Evolutionary conservation across 1,140 invertebrate genomes (phyloP).

Genomic region (Paraescarpia echinospica): DNA sequence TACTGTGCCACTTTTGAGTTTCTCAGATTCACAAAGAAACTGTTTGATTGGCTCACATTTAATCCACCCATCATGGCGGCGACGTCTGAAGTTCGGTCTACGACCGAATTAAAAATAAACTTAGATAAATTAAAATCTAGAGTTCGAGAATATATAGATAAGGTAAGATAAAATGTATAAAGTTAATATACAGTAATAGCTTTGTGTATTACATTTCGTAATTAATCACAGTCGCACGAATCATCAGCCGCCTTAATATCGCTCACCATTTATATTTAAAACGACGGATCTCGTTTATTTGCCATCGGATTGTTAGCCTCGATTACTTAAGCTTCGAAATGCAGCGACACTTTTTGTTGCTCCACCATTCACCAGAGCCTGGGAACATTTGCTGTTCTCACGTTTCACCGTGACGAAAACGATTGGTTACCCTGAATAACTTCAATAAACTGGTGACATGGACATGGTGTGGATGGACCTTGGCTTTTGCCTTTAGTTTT

Average conservation of each 20-base stretch:
- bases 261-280: background rate
- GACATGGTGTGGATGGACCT: too few relatives aligned
- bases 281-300: background rate
- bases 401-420: too few relatives aligned
- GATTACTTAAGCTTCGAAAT: background rate
- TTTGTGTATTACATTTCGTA: background rate
- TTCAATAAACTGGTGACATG: too few relatives aligned
- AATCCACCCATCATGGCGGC: background rate
- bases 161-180: background rate
- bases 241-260: background rate
- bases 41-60: background rate
- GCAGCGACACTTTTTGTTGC: background rate
- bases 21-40: background rate
- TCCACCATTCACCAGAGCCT: too few relatives aligned
- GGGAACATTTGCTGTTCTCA: too few relatives aligned
- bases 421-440: too few relatives aligned
- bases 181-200: background rate
- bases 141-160: background rate
- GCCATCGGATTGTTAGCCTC: background rate
- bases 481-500: too few relatives aligned
- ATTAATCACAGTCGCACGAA: background rate
- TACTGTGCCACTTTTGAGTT: background rate
- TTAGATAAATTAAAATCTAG: constrained; percentile 2
- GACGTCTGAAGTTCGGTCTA: background rate
- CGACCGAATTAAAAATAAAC: constrained; percentile 1